phyloP scores from a whole-genome alignment of 1,140 invertebrate species.

The Drosophila sp. region DNA sequence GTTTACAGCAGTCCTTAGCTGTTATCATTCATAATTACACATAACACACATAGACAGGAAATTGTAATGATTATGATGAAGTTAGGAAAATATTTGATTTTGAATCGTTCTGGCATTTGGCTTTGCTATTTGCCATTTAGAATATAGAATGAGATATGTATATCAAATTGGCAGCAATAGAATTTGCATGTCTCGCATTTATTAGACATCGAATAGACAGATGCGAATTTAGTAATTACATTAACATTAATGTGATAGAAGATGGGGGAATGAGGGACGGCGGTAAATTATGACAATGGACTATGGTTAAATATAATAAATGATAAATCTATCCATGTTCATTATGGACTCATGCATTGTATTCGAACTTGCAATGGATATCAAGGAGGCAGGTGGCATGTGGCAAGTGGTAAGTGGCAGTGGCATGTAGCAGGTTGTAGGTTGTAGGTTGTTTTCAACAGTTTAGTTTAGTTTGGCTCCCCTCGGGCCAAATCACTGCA shows the following conservation, averaged over 20 bases:
- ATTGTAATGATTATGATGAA: neutral
- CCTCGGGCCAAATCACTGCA: slow-evolving; percentile 10
- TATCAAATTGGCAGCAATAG: slow-evolving; percentile 34
- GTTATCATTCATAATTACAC: slow-evolving; percentile 35
- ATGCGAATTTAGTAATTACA: slow-evolving; percentile 63
- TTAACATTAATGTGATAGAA: slow-evolving; percentile 58
- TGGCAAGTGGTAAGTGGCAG: slow-evolving; percentile 20
- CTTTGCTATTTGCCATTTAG: neutral
- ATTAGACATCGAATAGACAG: slow-evolving; percentile 47
- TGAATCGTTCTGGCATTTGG: slow-evolving; percentile 6
- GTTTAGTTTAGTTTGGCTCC: neutral
- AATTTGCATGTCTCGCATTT: slow-evolving; percentile 44
- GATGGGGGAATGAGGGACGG: no score
- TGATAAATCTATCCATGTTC: slow-evolving; percentile 42
- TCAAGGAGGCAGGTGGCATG: slow-evolving; percentile 10
- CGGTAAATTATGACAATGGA: slow-evolving; percentile 25
- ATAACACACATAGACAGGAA: neutral
- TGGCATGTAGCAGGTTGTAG: slow-evolving; percentile 3
- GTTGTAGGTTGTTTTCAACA: neutral
- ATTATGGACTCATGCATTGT: slow-evolving; percentile 28
- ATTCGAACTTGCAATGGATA: slow-evolving; percentile 10
- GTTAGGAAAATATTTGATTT: slow-evolving; percentile 15
- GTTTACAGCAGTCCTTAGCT: neutral
- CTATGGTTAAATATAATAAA: slow-evolving; percentile 40
- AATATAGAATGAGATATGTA: neutral